These are phyloP conservation scores for Solea senegalensis DNA, from an alignment of 2,113 vertebrate genomes.

Conservation along the genomic window DNA sequence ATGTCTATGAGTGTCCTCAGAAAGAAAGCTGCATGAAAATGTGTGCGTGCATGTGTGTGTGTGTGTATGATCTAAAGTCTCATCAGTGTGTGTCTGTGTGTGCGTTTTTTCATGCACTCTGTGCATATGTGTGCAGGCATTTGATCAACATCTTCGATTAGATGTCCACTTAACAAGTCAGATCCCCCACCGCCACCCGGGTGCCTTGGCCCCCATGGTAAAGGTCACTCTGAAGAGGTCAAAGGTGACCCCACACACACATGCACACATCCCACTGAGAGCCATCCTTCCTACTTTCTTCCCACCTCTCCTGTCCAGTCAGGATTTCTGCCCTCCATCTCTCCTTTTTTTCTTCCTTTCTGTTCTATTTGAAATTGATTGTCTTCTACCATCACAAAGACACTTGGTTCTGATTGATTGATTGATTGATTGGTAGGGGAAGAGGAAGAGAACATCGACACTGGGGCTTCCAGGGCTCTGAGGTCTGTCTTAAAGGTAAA, in stretches of 20 bases:
- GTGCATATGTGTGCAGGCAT: conserved; percentile 56
- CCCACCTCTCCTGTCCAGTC: conserved; percentile 61
- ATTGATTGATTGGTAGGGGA: conserved; percentile 79
- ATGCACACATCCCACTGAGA: conserved; percentile 49
- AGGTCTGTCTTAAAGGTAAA: conserved; percentile 51
- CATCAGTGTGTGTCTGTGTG: conserved; percentile 13
- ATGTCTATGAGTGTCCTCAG: background rate
- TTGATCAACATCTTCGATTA: conserved; percentile 76
- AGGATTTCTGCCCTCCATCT: conserved; percentile 59
- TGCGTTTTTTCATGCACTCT: conserved; percentile 1
- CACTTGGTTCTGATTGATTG: conserved; percentile 87
- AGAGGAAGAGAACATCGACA: conserved; percentile 77
- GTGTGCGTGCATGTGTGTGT: conserved; percentile 24
- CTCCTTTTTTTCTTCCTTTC: conserved; percentile 66
- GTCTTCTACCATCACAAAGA: conserved; percentile 89
- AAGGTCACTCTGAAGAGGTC: conserved; percentile 71
- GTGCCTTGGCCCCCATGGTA: conserved; percentile 42
- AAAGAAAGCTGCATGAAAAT: too few relatives aligned
- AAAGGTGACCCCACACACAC: conserved; percentile 57
- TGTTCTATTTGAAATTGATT: conserved; percentile 85
- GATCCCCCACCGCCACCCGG: conserved; percentile 42
- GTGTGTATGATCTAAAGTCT: background rate
- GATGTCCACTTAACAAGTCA: conserved; percentile 74
- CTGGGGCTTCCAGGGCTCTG: conserved; percentile 58
- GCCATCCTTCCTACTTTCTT: conserved; percentile 54